Evolutionary conservation across 2,888 invertebrate species (phyloP), one percentile per base, ranked within the genome.

Genomic region (Clepsis dumicolana): DNA sequence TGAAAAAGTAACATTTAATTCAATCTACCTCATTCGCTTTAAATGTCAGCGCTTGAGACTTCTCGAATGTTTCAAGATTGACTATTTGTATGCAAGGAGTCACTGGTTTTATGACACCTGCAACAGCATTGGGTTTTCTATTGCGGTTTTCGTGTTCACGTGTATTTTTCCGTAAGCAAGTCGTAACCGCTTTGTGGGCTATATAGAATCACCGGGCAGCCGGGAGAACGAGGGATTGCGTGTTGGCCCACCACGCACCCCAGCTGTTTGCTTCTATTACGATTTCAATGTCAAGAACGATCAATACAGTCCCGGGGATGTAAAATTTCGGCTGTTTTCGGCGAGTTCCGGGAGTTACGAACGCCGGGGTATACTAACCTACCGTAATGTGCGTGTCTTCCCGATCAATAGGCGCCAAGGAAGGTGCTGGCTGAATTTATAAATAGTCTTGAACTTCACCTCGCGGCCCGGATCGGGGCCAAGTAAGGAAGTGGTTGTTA

Each of bases 231-330:
- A 79, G 80, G 84, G 78, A 77, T 86, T 84, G 88, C 87, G 85
- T 87, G 87, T 74, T 83, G 84, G 81, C 76, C 77, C 82, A 80
- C 81, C 84, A 87, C 90, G 87, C 90, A 86, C 90, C 90, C 87
- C 93, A 93, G 93, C 93, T 92, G 93, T 91, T 93, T 86, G 87
- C 87, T 85, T 89, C 88, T 88, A 90, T 89, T 87, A 85, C 89
- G 81, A 89, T 91, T 94, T 92, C 93, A 94, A 94, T 93, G 93
- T 94, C 94, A 93, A 92, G 91, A 85, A 84, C 92, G 93, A 94
- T 94, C 94, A 91, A 94, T 94, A 94, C 81, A 80, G 78, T 83
- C 88, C 87, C 88, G 86, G 90, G 92, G 90, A 88, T 88, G 91
- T 91, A 89, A 90, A 89, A 90, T 90, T 90, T 93, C 93, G 93